Percentiles rank a stretch among this genome's conserved stretches.
These are phyloP conservation scores for Stenodera caucasica DNA, from an alignment of 2,888 invertebrate genomes.

Conservation along the genomic window DNA sequence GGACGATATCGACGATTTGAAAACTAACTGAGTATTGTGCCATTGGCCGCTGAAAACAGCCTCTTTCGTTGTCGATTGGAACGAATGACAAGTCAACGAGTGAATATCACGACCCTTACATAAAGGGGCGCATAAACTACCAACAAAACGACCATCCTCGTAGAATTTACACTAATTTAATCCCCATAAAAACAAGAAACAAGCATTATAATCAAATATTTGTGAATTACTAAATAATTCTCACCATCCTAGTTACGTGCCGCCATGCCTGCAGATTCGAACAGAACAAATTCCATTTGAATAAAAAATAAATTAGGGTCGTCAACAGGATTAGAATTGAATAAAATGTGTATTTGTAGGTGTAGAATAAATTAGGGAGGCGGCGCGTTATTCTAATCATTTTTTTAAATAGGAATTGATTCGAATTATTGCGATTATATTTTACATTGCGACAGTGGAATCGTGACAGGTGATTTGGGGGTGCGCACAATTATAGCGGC, in stretches of 20 bases:
- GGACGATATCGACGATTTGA: constrained; percentile 59
- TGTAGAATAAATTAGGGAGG: constrained; percentile 49
- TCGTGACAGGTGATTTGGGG: too few relatives aligned
- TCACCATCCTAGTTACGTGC: constrained; percentile 62
- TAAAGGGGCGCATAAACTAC: constrained; percentile 65
- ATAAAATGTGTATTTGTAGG: constrained; percentile 47
- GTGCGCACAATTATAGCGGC: too few relatives aligned
- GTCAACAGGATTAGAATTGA: constrained; percentile 48
- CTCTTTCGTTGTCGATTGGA: constrained; percentile 64
- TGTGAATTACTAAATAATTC: constrained; percentile 33
- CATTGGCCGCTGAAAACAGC: constrained; percentile 64
- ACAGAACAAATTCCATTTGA: constrained; percentile 64
- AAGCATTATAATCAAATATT: too few relatives aligned
- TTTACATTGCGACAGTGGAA: background rate
- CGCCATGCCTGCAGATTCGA: constrained; percentile 62
- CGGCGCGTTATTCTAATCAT: constrained; percentile 31
- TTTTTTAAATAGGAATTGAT: too few relatives aligned
- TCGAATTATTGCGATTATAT: too few relatives aligned
- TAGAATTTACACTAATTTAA: constrained; percentile 65
- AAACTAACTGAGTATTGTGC: constrained; percentile 61
- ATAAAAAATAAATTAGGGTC: constrained; percentile 56
- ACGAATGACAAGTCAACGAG: constrained; percentile 64
- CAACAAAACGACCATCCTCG: constrained; percentile 60
- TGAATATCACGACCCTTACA: constrained; percentile 61
- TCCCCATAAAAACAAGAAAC: too few relatives aligned